Conservation (phyloP, 2,113 vertebrate genomes). For the Reinhardtius hippoglossoides region DNA sequence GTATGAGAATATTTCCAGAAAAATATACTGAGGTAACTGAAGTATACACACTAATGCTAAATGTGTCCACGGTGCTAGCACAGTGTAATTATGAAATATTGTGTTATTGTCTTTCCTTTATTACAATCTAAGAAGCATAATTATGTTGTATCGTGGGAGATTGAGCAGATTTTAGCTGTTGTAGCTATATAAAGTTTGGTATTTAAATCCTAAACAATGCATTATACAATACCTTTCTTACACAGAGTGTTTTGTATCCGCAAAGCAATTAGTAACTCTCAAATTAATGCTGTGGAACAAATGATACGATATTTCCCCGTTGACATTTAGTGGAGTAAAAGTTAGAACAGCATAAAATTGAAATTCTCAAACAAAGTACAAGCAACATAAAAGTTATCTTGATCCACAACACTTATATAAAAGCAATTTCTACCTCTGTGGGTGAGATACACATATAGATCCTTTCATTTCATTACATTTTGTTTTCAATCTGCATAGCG, state of each 20-base stretch:
- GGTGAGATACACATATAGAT: not conserved
- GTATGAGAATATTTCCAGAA: too few relatives aligned
- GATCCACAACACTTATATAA: not conserved
- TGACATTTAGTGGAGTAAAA: not conserved
- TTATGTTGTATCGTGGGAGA: not conserved
- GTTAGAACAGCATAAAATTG: not conserved
- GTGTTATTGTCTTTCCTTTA: not conserved
- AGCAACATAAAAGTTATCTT: not conserved
- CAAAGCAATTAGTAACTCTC: not conserved
- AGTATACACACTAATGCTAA: not conserved
- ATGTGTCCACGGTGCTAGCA: not conserved
- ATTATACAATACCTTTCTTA: not conserved
- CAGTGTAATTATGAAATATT: not conserved
- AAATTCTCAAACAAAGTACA: not conserved
- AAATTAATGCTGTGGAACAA: not conserved
- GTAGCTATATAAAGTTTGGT: not conserved
- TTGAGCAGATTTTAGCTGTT: not conserved
- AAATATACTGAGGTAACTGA: not conserved
- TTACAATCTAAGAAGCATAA: not conserved
- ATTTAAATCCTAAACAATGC: not conserved
- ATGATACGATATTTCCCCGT: not conserved
- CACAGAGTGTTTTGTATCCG: not conserved
- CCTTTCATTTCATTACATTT: not conserved
- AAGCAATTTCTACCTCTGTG: not conserved
- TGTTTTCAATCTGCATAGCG: conserved; percentile 1